Percentiles rank a stretch among this genome's conserved stretches.
Conservation (phyloP, 2,797 vertebrate species). For the Apodemus agrarius region DNA sequence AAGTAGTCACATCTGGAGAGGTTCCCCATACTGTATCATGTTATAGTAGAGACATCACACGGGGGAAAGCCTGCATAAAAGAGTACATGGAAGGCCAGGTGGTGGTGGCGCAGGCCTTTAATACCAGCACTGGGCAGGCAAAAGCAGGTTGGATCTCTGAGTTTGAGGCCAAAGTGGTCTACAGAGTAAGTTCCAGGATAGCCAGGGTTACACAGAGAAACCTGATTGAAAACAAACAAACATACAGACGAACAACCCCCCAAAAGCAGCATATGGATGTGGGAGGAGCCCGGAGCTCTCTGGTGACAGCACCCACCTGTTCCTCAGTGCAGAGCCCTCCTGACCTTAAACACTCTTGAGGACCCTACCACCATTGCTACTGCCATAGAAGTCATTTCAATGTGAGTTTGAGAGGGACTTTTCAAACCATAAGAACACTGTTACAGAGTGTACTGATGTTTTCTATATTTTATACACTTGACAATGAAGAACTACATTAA, state of each 20-base stretch:
- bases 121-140: neutral
- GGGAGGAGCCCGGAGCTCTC: neutral
- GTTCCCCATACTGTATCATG: neutral
- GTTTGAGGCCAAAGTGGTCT: neutral
- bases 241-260: neutral
- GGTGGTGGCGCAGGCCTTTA: neutral
- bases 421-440: neutral
- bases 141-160: neutral
- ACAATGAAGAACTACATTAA: conserved; percentile 24
- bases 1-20: neutral
- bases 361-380: neutral
- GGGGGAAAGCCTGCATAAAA: neutral
- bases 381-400: neutral
- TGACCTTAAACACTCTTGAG: neutral
- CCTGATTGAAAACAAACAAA: neutral
- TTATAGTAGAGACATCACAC: neutral
- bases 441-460: neutral
- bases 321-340: neutral
- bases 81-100: neutral
- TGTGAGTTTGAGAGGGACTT: neutral
- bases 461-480: conserved; percentile 33
- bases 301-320: neutral
- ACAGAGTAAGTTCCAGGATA: neutral
- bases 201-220: neutral
- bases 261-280: neutral